Conservation (phyloP, 2,888 invertebrate genomes). For the Sicus ferrugineus region DNA sequence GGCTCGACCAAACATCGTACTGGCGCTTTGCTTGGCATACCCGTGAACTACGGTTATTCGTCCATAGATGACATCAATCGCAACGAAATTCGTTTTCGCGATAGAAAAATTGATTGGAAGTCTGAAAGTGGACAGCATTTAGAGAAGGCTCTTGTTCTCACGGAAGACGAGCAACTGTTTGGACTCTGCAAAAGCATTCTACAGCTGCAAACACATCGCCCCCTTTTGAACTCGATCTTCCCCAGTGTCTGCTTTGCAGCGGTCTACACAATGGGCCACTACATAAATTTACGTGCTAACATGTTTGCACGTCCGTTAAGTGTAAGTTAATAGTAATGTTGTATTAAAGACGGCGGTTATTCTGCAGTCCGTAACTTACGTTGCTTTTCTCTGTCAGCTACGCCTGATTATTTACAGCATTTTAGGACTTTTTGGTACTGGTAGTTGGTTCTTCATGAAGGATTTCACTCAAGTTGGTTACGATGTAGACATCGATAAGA, state of each 20-base stretch:
- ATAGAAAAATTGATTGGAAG: conserved; percentile 72
- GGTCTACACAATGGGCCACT: conserved; percentile 67
- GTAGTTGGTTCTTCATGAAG: conserved; percentile 71
- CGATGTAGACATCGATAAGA: conserved; percentile 72
- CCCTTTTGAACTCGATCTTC: conserved; percentile 68
- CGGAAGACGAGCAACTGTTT: conserved; percentile 81
- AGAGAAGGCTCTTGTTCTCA: conserved; percentile 74
- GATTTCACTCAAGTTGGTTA: conserved; percentile 72
- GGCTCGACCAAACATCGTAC: conserved; percentile 67
- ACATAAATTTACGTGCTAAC: conserved; percentile 68
- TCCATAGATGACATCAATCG: conserved; percentile 68
- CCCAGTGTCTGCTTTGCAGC: conserved; percentile 66
- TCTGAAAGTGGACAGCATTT: conserved; percentile 71
- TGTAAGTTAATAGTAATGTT: conserved; percentile 49
- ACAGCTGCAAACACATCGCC: conserved; percentile 69
- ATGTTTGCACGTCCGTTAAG: conserved; percentile 67
- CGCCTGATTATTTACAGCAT: conserved; percentile 68
- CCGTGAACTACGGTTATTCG: conserved; percentile 74
- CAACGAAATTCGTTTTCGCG: conserved; percentile 70
- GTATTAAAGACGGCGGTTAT: background rate
- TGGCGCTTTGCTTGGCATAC: conserved; percentile 78
- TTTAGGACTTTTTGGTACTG: conserved; percentile 68
- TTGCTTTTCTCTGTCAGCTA: conserved; percentile 43
- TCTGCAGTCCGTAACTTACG: background rate
- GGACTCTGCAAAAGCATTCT: conserved; percentile 80